Base-by-base conservation (phyloP, 1,140 invertebrate genomes). In the Pachypsylla venusta region DNA sequence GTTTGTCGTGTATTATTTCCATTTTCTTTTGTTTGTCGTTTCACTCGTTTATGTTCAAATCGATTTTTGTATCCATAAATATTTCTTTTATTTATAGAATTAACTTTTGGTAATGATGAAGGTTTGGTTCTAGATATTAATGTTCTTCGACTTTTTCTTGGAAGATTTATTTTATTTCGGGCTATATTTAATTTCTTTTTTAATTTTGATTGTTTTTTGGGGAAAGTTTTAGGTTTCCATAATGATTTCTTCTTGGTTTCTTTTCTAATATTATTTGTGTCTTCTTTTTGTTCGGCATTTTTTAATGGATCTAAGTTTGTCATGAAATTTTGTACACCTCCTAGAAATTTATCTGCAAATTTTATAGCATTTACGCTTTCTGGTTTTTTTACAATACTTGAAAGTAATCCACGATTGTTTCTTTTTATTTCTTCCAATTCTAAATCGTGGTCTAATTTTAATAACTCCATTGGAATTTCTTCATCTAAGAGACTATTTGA, bases 391-490 rank as follows among this genome's bases (percentile, higher is more conserved):
- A 19, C 42, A 4, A 48, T 22, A 48, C 42, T 48, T 10, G 42
- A 48, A 7, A 48, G 22, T 19, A 48, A 4, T 19, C 42, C 42
- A 5, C 42, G 42, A 19, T 48, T 48, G n/a, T 48, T 48, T 48
- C 42, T 48, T 48, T 48, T 48, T n/a, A 48, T 48, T 48, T 48
- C 42, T 19, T 48, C 42, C 22, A 48, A 22, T 48, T 48, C 42
- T n/a, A 48, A 48, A n/a, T 48, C 42, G 22, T 48, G 42, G n/a
- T 48, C 42, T n/a, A 48, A 48, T 19, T 48, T 48, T 48, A 48
- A 19, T 22, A 48, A 48, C n/a, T 48, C 42, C 4, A 48, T 48
- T 10, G 42, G 42, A 5, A 48, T 48, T 19, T 48, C 42, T 19
- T 48, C 42, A n/a, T 48, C 42, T 4, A 10, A 19, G 16, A 35